Base-by-base conservation (phyloP, 1,140 invertebrate species). In the Drosophila subobscura region DNA sequence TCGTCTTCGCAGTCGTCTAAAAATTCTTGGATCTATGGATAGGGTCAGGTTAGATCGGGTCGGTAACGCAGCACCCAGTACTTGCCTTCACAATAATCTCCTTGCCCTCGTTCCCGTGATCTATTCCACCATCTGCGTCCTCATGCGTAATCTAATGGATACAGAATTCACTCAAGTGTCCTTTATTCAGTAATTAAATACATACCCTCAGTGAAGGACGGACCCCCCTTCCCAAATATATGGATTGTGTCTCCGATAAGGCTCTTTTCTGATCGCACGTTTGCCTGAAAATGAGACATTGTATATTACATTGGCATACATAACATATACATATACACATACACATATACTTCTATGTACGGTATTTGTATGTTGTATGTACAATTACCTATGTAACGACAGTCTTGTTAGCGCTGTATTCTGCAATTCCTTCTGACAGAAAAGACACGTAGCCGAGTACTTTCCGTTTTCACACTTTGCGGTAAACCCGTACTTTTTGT, bases 21-120 rank as follows among this genome's bases (percentile, higher is more conserved):
- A 49, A 70, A 33, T 42, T 70, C 50, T 49, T 70, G 66, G 12
- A 70, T 70, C 66, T 70, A 10, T 7, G 7, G 4, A 6, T n/a
- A n/a, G 6, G 6, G 16, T n/a, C 22, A 54, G 2, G 40, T 50
- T 14, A 4, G 16, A 45, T 12, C 8, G 4, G 16, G 5, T 8
- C 37, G 20, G 0, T 14, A n/a, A 10, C 0, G 16, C 3, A 2
- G 23, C 3, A 23, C 3, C 2, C 3, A n/a, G 6, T 12, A 22
- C 20, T 4, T 41, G 64, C 71, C 47, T 74, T 74, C 12, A 73
- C 71, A 25, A 74, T 74, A 10, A 70, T 68, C 5, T 70, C 66
- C 12, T 70, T 70, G 14, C 64, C 66, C 12, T 49, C 66, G 25
- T 7, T 12, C 0, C 23, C 60, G 23, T 46, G 40, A 4, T 7